Evolutionary conservation across 2,113 vertebrate genomes (phyloP).

Genomic region (Mugil cephalus): DNA sequence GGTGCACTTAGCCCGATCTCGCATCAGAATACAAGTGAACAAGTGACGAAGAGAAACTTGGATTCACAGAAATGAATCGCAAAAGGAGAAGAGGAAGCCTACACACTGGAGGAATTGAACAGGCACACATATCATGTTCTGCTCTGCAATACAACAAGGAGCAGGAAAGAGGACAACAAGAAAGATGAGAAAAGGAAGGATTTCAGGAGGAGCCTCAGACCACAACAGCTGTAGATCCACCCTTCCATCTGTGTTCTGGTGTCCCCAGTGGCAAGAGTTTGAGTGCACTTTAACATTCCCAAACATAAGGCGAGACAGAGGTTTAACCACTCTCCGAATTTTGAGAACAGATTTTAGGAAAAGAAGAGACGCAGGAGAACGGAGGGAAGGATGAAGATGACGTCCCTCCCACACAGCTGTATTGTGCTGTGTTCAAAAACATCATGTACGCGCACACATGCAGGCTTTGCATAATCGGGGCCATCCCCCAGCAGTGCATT

Average conservation of each 20-base stretch:
- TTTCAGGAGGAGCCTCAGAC: too few species aligned
- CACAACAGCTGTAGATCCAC: too few species aligned
- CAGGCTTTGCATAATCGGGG: slow-evolving; percentile 58
- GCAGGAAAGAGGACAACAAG: too few species aligned
- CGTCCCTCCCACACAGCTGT: slow-evolving; percentile 18
- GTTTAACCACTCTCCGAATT: background rate
- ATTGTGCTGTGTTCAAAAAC: slow-evolving; percentile 33
- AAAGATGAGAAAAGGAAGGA: too few species aligned
- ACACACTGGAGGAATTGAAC: too few species aligned
- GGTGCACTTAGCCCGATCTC: too few species aligned
- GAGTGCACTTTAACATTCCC: background rate
- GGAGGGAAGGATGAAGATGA: slow-evolving; percentile 8
- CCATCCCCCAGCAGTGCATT: slow-evolving; percentile 47
- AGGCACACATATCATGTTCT: too few species aligned
- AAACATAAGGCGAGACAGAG: background rate
- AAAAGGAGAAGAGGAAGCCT: too few species aligned
- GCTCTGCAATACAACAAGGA: too few species aligned
- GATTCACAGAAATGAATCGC: too few species aligned
- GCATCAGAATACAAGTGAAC: too few species aligned
- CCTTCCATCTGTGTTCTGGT: background rate
- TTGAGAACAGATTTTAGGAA: background rate
- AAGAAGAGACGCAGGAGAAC: background rate
- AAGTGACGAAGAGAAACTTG: too few species aligned
- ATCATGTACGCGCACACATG: slow-evolving; percentile 24
- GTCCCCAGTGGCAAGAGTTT: background rate